Evolutionary conservation across 2,797 vertebrate species (phyloP).

Genomic region (Bufotes viridis): DNA sequence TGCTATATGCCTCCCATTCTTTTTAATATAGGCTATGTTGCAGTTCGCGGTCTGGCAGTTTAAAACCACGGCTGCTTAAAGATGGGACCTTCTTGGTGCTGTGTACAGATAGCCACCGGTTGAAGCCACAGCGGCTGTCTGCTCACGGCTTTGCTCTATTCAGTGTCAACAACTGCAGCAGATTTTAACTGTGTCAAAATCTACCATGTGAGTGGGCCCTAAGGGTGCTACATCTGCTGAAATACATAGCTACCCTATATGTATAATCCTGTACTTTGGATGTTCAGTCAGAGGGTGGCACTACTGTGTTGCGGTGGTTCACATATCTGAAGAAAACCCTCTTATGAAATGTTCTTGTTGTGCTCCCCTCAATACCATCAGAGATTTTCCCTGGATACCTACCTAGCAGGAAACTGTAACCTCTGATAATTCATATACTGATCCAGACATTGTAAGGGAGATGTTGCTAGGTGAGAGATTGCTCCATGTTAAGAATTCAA

Average conservation of each 20-base stretch:
- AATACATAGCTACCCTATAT: background rate
- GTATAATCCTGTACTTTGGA: background rate
- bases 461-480: conserved; percentile 85
- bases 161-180: too few species aligned
- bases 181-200: too few species aligned
- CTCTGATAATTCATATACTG: conserved; percentile 78
- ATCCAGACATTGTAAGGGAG: conserved; percentile 73
- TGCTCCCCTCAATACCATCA: conserved; percentile 71
- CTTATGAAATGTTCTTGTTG: conserved; percentile 72
- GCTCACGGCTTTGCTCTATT: too few species aligned
- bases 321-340: background rate
- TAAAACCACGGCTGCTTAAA: too few species aligned
- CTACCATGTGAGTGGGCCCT: too few species aligned
- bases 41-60: too few species aligned
- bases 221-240: background rate
- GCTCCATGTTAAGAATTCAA: conserved; percentile 83
- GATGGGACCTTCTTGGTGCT: too few species aligned
- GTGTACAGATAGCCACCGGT: too few species aligned
- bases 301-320: conserved; percentile 65
- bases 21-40: too few species aligned
- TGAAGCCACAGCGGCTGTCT: too few species aligned
- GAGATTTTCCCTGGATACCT: conserved; percentile 76
- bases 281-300: conserved; percentile 71
- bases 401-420: conserved; percentile 82
- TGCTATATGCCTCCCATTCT: too few species aligned